Percentiles rank a stretch among this genome's conserved stretches.
phyloP scores from a whole-genome alignment of 2,888 invertebrate species.

The Lepidocyrtinus sp. region DNA sequence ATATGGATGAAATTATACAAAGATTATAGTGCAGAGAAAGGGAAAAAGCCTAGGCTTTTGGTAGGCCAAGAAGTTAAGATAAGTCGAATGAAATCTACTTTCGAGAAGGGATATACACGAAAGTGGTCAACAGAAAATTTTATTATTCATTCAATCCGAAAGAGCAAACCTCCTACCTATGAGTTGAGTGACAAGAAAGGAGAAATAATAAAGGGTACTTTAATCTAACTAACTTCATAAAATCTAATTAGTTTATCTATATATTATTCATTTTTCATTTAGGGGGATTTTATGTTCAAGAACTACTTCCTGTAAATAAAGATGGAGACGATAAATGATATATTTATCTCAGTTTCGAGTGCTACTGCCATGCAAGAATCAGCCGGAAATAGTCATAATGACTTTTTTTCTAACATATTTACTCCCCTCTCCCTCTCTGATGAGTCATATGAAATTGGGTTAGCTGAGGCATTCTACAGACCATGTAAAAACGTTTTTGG shows the following conservation, averaged over 20 bases:
- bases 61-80: not conserved
- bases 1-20: constrained; percentile 16
- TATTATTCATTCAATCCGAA: not conserved
- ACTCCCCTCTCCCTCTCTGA: not conserved
- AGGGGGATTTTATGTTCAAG: not conserved
- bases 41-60: not conserved
- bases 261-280: too few relatives aligned
- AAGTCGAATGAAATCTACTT: not conserved
- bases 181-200: not conserved
- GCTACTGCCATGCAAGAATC: not conserved
- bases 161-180: constrained; percentile 1
- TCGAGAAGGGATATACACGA: constrained; percentile 6
- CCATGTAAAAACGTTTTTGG: not conserved
- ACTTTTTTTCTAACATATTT: not conserved
- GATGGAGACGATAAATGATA: not conserved
- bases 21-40: not conserved
- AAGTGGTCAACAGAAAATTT: not conserved
- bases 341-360: not conserved
- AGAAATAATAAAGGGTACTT: constrained; percentile 18
- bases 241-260: not conserved
- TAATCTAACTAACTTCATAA: not conserved
- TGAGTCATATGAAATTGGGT: not conserved
- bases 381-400: not conserved
- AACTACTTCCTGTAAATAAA: not conserved
- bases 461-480: not conserved